Evolutionary conservation across 2,113 vertebrate genomes (phyloP).

Genomic region (Thymallus thymallus): DNA sequence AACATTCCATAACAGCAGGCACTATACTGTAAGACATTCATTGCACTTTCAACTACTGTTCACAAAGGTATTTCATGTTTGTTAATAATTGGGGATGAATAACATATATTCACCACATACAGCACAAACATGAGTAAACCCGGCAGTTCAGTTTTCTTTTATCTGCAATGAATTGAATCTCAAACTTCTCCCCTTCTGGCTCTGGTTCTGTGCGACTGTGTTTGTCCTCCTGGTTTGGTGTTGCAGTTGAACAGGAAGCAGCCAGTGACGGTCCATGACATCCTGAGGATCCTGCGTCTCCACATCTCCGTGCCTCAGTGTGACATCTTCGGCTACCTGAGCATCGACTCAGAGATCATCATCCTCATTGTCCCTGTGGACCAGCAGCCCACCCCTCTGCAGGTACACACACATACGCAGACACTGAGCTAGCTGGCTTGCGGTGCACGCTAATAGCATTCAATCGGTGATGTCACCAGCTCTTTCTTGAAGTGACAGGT

Average conservation of each 20-base stretch:
- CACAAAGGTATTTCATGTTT: too few relatives aligned
- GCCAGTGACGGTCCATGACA: conserved; percentile 86
- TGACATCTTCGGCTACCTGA: conserved; percentile 94
- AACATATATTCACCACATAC: too few relatives aligned
- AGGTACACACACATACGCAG: conserved; percentile 72
- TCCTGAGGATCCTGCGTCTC: conserved; percentile 86
- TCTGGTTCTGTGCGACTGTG: conserved; percentile 1
- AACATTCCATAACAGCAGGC: too few relatives aligned
- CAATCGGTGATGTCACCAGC: too few relatives aligned
- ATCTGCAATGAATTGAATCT: too few relatives aligned
- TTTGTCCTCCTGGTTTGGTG: conserved; percentile 17
- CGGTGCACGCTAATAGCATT: too few relatives aligned
- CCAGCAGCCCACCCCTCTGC: conserved; percentile 86
- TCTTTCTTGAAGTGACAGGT: too few relatives aligned
- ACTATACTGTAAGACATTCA: too few relatives aligned
- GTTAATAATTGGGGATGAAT: too few relatives aligned
- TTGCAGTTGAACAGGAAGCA: conserved; percentile 84
- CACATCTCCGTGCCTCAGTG: conserved; percentile 96
- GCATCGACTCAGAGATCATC: conserved; percentile 91
- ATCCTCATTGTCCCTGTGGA: conserved; percentile 92
- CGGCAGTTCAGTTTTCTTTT: too few relatives aligned
- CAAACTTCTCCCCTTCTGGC: not conserved
- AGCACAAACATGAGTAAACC: too few relatives aligned
- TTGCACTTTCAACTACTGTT: too few relatives aligned
- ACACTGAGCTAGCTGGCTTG: not conserved